phyloP scores from a whole-genome alignment of 2,888 invertebrate species.

The Portevinia maculata region DNA sequence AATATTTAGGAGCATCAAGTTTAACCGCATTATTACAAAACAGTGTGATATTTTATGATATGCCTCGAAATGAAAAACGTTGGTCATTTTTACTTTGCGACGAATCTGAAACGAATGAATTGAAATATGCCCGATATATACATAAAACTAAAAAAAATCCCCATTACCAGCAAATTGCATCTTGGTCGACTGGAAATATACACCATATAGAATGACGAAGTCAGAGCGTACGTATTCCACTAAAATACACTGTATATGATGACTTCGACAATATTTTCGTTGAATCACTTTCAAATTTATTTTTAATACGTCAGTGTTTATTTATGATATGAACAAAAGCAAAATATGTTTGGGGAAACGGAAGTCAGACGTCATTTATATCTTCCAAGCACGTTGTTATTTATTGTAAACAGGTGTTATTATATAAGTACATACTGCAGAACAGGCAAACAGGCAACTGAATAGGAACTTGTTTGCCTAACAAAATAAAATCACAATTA shows the following conservation, averaged over 20 bases:
- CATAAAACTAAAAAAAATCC: not conserved
- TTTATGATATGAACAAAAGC: slow-evolving; percentile 18
- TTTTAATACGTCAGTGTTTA: slow-evolving; percentile 40
- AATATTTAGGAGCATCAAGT: slow-evolving; percentile 7
- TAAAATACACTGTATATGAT: not conserved
- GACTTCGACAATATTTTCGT: slow-evolving; percentile 21
- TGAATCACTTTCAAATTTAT: slow-evolving; percentile 46
- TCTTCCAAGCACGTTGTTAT: not conserved
- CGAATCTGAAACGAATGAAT: slow-evolving; percentile 43
- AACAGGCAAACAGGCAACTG: slow-evolving; percentile 2
- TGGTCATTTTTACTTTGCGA: slow-evolving; percentile 17
- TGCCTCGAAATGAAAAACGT: slow-evolving; percentile 19
- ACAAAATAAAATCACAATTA: not conserved
- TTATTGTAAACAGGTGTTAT: slow-evolving; percentile 32
- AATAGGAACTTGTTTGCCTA: too few species aligned
- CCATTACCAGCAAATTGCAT: too few species aligned
- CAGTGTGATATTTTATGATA: slow-evolving; percentile 20
- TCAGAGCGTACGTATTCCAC: slow-evolving; percentile 6
- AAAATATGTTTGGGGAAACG: slow-evolving; percentile 8
- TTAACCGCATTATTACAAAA: slow-evolving; percentile 46
- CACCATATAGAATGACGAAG: slow-evolving; percentile 1
- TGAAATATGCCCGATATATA: slow-evolving; percentile 16
- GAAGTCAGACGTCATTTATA: slow-evolving; percentile 22
- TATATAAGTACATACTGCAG: not conserved
- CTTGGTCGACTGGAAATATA: too few species aligned